Conservation (phyloP, 1,140 invertebrate species). For the Penaeus vannamei region DNA sequence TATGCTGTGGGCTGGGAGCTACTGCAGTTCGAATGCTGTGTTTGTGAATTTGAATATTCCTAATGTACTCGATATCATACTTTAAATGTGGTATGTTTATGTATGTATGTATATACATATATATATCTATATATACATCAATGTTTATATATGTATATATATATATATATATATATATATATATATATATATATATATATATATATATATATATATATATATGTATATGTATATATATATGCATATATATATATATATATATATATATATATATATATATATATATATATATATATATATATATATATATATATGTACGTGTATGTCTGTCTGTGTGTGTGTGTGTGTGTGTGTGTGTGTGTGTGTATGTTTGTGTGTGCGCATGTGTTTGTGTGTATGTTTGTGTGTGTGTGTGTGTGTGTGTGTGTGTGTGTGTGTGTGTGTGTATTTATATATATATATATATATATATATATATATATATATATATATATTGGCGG, state of each 20-base stretch:
- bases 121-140: too few species aligned
- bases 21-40: too few species aligned
- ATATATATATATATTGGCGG: slow-evolving; percentile 24
- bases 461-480: slow-evolving; percentile 25
- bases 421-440: neutral
- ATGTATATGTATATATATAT: slow-evolving; percentile 1
- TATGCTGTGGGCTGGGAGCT: too few species aligned
- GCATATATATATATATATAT: neutral
- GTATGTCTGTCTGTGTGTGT: neutral
- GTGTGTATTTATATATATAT: slow-evolving; percentile 14
- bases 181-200: slow-evolving; percentile 33
- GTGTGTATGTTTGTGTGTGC: neutral
- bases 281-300: neutral
- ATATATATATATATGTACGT: slow-evolving; percentile 9
- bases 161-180: slow-evolving; percentile 2
- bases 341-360: neutral
- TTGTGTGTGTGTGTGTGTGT: neutral
- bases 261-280: neutral
- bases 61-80: too few species aligned
- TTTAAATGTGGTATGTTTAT: too few species aligned
- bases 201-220: slow-evolving; percentile 30
- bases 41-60: too few species aligned
- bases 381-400: neutral
- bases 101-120: too few species aligned
- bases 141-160: too few species aligned